Conservation (phyloP, 2,797 vertebrate species). For the Rhinoraja longicauda region DNA sequence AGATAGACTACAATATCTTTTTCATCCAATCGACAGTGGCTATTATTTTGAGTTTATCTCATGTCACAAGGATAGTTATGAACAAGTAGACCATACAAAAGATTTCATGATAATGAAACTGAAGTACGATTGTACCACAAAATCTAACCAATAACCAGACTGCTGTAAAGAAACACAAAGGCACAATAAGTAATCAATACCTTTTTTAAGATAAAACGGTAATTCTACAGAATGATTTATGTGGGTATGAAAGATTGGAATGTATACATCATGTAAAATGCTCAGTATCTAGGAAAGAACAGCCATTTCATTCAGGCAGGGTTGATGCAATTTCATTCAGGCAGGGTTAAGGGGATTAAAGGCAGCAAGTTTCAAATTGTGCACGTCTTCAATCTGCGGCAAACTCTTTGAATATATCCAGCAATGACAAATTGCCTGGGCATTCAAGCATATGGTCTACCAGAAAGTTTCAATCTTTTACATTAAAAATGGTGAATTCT, state of each 20-base stretch:
- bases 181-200: background rate
- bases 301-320: background rate
- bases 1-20: background rate
- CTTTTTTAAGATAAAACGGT: background rate
- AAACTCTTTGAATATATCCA: background rate
- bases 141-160: background rate
- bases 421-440: background rate
- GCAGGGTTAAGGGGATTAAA: background rate
- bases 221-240: background rate
- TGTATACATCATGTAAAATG: background rate
- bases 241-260: background rate
- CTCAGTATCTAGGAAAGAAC: background rate
- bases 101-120: background rate
- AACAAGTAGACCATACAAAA: background rate
- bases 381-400: background rate
- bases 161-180: background rate
- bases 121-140: background rate
- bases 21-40: background rate
- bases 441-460: background rate
- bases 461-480: background rate
- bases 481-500: background rate
- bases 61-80: background rate
- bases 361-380: background rate
- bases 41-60: background rate
- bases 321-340: background rate